phyloP scores from a whole-genome alignment of 2,888 invertebrate species.

The Halocaridina rubra region DNA sequence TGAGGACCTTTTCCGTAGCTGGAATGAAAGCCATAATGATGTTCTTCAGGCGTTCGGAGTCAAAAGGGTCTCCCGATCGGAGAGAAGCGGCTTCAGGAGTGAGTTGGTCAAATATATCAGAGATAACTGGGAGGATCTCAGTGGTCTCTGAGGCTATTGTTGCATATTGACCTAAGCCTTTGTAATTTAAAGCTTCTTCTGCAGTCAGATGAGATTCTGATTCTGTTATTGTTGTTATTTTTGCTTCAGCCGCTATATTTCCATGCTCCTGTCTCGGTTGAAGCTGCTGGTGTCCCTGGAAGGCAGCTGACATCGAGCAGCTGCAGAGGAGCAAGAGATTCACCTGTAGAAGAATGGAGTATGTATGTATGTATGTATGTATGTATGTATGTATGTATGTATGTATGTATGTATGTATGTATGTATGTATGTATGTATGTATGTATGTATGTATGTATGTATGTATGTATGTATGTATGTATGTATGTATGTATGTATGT shows the following conservation, averaged over 20 bases:
- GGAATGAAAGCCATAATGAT: neutral
- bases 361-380: neutral
- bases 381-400: constrained; percentile 3
- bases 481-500: neutral
- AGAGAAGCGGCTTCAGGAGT: neutral
- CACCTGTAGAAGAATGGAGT: neutral
- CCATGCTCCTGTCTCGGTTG: too few relatives aligned
- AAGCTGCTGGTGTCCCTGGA: neutral
- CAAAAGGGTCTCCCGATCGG: neutral
- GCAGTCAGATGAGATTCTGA: too few relatives aligned
- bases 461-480: neutral
- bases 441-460: neutral
- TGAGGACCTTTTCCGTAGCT: neutral
- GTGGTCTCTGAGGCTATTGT: neutral
- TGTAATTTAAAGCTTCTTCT: neutral
- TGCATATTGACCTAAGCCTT: neutral
- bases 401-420: neutral
- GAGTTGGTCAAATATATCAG: neutral
- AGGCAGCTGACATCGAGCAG: neutral
- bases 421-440: neutral
- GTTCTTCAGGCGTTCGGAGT: neutral
- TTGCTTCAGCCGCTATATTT: too few relatives aligned
- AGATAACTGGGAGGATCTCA: neutral
- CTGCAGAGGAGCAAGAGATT: neutral
- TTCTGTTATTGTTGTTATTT: too few relatives aligned